Base-by-base conservation (phyloP, 23 tunicate genomes). In the Styela clava region DNA sequence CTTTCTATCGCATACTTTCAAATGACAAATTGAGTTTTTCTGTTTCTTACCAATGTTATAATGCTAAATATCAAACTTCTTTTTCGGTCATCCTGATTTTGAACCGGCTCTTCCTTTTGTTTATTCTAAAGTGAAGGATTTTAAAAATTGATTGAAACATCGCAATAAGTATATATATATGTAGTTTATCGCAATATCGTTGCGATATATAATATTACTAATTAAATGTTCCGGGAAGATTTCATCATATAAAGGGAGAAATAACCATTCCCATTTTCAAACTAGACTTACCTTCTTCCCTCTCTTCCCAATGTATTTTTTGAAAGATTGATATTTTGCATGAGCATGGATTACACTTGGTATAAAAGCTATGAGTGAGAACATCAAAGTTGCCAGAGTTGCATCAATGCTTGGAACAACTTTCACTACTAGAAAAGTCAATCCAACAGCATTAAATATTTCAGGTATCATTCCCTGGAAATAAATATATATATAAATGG, bases 401-500 rank as follows among this genome's bases (percentile, higher is more conserved):
- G 84, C 82, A 81, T 90, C 95, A 74, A 90, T 32, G 36, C 64
- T 28, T 3, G 95, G 95, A 0, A 90, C 69, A 61, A 90, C 95
- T 63, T 63, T 81, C 9, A 90, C 27, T 1, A 90, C 26, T 16
- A 90, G 68, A 27, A 85, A 78, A 18, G 86, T 68, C 80, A 78
- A 84, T 24, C 95, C 95, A 35, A 90, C 28, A 26, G 86, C 83
- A 36, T 82, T 78, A 21, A 90, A 22, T 12, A 64, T 33, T 63
- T 90, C 95, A 74, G 77, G 85, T 21, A 85, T 19, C n/a, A 74
- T 72, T 7, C 95, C 89, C 95, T 90, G 85, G 27, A 64, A 44
- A 67, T n/a, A 9, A 63, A 31, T 24, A 5, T 5, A 5, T 44
- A 44, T 44, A 12, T 7, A 12, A 44, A 44, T 44, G 56, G 56